These are phyloP conservation scores for Nemotelus nigrinus DNA, from an alignment of 2,888 invertebrate species.

Conservation along the genomic window DNA sequence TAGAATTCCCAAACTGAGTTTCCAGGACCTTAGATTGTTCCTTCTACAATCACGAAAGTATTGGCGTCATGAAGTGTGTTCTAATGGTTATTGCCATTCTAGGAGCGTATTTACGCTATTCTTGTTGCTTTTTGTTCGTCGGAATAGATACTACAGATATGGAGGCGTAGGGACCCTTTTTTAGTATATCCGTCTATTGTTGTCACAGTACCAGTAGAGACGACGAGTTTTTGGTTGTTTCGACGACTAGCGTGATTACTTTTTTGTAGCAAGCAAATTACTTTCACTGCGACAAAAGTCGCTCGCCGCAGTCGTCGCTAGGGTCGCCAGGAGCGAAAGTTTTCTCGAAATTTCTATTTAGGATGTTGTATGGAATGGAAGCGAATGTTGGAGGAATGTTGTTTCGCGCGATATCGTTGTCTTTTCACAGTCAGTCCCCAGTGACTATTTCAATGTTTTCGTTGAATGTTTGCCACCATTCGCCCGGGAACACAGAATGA, in stretches of 20 bases:
- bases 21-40: not conserved
- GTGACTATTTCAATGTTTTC: slow-evolving; percentile 35
- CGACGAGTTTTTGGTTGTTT: no score
- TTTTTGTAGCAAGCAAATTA: slow-evolving; percentile 31
- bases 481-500: not conserved
- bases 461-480: not conserved
- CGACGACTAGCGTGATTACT: no score
- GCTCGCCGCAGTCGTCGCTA: not conserved
- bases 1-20: no score
- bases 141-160: not conserved
- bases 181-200: no score
- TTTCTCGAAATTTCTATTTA: no score
- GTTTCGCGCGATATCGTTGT: slow-evolving; percentile 29
- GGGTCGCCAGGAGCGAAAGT: slow-evolving; percentile 1
- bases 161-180: not conserved
- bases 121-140: slow-evolving; percentile 9
- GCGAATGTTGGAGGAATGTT: not conserved
- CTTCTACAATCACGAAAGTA: slow-evolving; percentile 28
- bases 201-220: no score
- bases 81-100: slow-evolving; percentile 42
- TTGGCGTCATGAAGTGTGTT: slow-evolving; percentile 30
- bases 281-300: slow-evolving; percentile 45
- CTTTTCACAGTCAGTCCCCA: slow-evolving; percentile 12
- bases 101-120: slow-evolving; percentile 34
- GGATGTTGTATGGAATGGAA: no score